Percentiles rank a stretch among this genome's conserved stretches.
Evolutionary conservation across 2,888 invertebrate species (phyloP).

Genomic region (Epinotia bilunana): DNA sequence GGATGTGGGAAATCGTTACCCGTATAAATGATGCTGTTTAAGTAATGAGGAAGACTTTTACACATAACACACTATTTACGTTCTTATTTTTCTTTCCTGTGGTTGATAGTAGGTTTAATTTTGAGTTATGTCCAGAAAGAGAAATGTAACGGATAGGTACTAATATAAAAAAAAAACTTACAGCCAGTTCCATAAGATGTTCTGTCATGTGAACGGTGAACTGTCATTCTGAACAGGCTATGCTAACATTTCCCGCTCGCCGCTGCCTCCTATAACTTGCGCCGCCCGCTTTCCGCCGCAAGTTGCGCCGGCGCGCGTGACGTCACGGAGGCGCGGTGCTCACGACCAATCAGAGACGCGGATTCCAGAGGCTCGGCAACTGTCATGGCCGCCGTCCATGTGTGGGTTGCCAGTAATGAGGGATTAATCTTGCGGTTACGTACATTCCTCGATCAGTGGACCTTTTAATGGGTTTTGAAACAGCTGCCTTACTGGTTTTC

Average conservation of each 20-base stretch:
- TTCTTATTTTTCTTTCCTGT: no score
- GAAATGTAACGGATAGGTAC: no score
- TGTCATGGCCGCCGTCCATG: conserved; percentile 66
- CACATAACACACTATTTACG: no score
- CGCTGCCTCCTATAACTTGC: conserved; percentile 33
- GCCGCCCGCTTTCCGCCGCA: conserved; percentile 31
- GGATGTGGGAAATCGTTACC: background rate
- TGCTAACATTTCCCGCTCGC: background rate
- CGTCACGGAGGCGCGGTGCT: conserved; percentile 66
- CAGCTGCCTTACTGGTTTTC: conserved; percentile 4
- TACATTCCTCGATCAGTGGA: conserved; percentile 26
- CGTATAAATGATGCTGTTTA: background rate
- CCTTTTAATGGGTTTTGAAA: conserved; percentile 19
- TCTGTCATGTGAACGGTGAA: no score
- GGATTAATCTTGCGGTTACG: conserved; percentile 5
- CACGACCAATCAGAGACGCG: conserved; percentile 64
- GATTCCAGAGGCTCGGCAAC: conserved; percentile 70
- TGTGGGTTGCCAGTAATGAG: conserved; percentile 49
- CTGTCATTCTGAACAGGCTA: no score
- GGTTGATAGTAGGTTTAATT: no score
- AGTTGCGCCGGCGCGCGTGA: conserved; percentile 44
- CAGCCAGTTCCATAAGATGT: no score
- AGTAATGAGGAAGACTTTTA: background rate
- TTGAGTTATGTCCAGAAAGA: no score
- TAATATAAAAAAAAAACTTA: no score